Percentiles rank a stretch among this genome's conserved stretches.
Evolutionary conservation across 2,113 vertebrate species (phyloP).

Genomic region (Ciconia maguari): DNA sequence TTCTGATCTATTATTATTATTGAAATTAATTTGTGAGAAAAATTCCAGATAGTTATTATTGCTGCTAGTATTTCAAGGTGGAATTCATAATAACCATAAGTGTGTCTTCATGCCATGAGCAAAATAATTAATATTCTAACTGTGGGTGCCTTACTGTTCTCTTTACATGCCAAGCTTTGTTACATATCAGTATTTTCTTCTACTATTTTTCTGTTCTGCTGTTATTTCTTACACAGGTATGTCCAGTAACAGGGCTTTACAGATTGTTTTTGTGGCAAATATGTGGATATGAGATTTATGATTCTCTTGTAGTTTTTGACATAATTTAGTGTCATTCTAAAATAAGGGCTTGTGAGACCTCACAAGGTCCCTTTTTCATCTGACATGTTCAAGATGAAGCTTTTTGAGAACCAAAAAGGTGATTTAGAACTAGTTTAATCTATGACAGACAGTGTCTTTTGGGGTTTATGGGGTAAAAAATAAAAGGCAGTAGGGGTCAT

Average conservation of each 20-base stretch:
- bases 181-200: neutral
- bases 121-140: neutral
- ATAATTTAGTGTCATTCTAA: neutral
- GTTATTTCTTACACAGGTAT: neutral
- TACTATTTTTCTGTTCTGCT: neutral
- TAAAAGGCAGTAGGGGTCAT: fast-evolving
- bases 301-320: neutral
- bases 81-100: neutral
- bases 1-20: neutral
- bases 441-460: neutral
- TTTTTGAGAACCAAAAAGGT: neutral
- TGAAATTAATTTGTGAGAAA: neutral
- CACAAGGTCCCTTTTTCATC: neutral
- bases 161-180: neutral
- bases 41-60: neutral
- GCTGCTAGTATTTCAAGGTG: neutral
- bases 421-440: neutral
- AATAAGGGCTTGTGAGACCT: neutral
- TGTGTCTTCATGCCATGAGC: neutral
- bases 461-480: neutral
- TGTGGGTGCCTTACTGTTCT: neutral
- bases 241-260: neutral
- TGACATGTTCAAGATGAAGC: neutral
- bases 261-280: neutral
- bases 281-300: neutral